Conservation (phyloP, 1,140 invertebrate genomes). For the Augochlora pura region DNA sequence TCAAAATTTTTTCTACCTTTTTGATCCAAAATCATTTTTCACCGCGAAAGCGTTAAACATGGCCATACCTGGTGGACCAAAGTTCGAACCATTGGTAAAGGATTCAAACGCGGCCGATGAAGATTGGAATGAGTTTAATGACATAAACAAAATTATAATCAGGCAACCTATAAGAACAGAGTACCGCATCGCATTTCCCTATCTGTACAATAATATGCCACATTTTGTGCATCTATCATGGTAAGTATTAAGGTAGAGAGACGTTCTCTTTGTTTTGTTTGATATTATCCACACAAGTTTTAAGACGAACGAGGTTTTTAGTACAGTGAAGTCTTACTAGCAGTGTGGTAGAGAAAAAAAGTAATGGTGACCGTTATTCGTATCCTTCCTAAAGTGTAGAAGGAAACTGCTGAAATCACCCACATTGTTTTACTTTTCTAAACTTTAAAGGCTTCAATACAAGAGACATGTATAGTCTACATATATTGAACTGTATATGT, state of each 20-base stretch:
- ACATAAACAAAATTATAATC: slow-evolving; percentile 99
- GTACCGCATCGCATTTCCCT: slow-evolving; percentile 99
- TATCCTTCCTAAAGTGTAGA: slow-evolving; percentile 73
- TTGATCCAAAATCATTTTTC: slow-evolving; percentile 99
- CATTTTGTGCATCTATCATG: slow-evolving; percentile 97
- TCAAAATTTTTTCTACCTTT: slow-evolving; percentile 99
- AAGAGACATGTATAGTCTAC: not conserved
- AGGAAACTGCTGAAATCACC: slow-evolving; percentile 79
- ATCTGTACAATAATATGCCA: slow-evolving; percentile 99
- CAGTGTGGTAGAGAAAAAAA: slow-evolving; percentile 78
- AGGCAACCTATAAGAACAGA: slow-evolving; percentile 98
- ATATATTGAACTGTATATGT: not conserved
- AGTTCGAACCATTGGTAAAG: slow-evolving; percentile 99
- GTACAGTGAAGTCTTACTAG: slow-evolving; percentile 74
- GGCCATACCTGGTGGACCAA: slow-evolving; percentile 99
- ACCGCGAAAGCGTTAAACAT: slow-evolving; percentile 99
- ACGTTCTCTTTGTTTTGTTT: slow-evolving; percentile 1
- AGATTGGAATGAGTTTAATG: slow-evolving; percentile 99
- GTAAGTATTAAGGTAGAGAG: slow-evolving; percentile 82
- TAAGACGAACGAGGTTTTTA: slow-evolving; percentile 64
- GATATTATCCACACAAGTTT: slow-evolving; percentile 75
- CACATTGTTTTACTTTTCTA: slow-evolving; percentile 45
- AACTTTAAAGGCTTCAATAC: not conserved
- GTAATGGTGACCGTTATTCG: slow-evolving; percentile 77
- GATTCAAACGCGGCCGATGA: slow-evolving; percentile 98